Conservation (phyloP, 2,888 invertebrate genomes). For the Malthinus flaveolus region DNA sequence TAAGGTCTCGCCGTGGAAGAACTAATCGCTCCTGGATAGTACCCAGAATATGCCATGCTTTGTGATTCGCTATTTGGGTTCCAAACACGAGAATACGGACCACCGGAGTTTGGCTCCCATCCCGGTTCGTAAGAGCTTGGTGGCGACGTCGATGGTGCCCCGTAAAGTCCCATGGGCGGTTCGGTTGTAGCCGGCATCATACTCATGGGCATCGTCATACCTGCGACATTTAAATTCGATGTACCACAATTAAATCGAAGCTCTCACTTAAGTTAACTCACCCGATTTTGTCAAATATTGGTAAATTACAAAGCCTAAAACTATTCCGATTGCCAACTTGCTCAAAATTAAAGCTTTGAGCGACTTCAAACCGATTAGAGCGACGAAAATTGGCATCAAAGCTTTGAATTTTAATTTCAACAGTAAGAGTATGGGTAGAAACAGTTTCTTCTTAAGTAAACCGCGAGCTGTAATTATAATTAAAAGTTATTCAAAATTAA, state of each 20-base stretch:
- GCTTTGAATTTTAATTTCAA: constrained; percentile 84
- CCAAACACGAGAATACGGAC: constrained; percentile 81
- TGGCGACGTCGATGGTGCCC: constrained; percentile 67
- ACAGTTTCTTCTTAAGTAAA: constrained; percentile 78
- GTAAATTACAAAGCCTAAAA: constrained; percentile 79
- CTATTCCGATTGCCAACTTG: constrained; percentile 79
- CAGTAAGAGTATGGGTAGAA: constrained; percentile 76
- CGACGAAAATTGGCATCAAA: constrained; percentile 79
- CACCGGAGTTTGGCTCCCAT: constrained; percentile 72
- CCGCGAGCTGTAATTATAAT: constrained; percentile 66
- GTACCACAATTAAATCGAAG: no score
- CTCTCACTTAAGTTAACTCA: constrained; percentile 47
- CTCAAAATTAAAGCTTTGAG: constrained; percentile 82
- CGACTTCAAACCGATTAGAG: constrained; percentile 78
- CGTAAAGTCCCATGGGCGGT: constrained; percentile 68
- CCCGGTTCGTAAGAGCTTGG: constrained; percentile 73
- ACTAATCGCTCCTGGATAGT: constrained; percentile 67
- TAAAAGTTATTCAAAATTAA: neutral
- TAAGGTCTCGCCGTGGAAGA: constrained; percentile 56
- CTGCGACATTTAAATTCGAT: constrained; percentile 46
- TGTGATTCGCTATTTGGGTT: constrained; percentile 60
- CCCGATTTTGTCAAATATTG: constrained; percentile 80
- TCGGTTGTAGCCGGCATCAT: constrained; percentile 56
- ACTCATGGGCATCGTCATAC: constrained; percentile 72
- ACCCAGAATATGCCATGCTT: constrained; percentile 71